Conservation (phyloP, 2,113 vertebrate genomes). For the Lamprologus speciosus region DNA sequence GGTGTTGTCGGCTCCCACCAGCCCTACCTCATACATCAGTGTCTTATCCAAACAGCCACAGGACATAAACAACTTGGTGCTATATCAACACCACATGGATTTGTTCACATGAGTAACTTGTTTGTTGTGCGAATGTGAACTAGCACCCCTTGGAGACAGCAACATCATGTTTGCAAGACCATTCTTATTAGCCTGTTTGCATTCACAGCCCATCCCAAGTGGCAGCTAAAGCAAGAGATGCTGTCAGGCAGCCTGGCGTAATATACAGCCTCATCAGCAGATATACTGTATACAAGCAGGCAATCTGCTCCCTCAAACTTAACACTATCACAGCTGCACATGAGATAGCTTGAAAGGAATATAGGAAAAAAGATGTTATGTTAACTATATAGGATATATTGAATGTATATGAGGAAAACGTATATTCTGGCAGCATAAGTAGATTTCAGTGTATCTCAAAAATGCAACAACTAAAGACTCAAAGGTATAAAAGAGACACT, state of each 20-base stretch:
- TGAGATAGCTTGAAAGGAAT: not conserved
- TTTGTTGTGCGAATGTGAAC: slow-evolving; percentile 43
- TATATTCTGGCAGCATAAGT: not conserved
- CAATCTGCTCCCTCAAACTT: not conserved
- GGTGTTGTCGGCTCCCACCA: not conserved
- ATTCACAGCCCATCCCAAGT: slow-evolving; percentile 54
- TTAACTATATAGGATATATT: not conserved
- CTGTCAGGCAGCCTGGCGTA: slow-evolving; percentile 36
- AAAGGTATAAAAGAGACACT: not conserved
- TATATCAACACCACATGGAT: slow-evolving; percentile 10
- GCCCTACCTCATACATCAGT: not conserved
- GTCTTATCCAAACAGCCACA: slow-evolving; percentile 20
- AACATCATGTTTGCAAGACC: slow-evolving; percentile 42
- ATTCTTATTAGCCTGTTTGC: slow-evolving; percentile 62
- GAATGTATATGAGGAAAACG: not conserved
- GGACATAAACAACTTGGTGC: not conserved
- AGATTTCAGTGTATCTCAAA: not conserved
- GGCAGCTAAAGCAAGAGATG: slow-evolving; percentile 44
- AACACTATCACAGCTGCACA: not conserved
- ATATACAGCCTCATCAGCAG: slow-evolving; percentile 40
- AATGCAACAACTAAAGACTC: not conserved
- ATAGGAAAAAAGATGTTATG: not conserved
- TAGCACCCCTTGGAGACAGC: slow-evolving; percentile 34
- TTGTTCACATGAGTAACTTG: slow-evolving; percentile 36
- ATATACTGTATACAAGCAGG: slow-evolving; percentile 19